phyloP scores from a whole-genome alignment of 1,140 invertebrate genomes.

The Orussus abietinus region DNA sequence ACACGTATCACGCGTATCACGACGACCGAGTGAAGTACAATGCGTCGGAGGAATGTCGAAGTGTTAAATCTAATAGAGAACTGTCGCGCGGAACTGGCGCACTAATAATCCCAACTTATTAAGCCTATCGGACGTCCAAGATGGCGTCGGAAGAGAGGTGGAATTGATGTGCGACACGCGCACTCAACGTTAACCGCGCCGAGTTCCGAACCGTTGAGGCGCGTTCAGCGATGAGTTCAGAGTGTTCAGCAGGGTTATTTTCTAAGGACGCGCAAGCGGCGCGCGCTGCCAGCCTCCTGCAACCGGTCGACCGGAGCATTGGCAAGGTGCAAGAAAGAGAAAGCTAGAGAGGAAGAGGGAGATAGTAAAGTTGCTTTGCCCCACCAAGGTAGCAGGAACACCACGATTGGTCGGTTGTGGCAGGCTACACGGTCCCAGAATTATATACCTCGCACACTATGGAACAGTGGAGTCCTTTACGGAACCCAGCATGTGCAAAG shows the following conservation, averaged over 20 bases:
- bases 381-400: too few species aligned
- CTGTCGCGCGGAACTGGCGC: too few species aligned
- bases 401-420: not conserved
- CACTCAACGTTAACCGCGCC: constrained; percentile 34
- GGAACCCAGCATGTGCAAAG: constrained; percentile 6
- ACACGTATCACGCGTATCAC: too few species aligned
- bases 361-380: too few species aligned
- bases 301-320: constrained; percentile 21
- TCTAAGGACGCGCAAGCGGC: constrained; percentile 27
- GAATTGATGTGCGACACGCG: constrained; percentile 26
- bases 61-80: too few species aligned
- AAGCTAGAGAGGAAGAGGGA: too few species aligned
- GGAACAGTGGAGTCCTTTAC: constrained; percentile 1
- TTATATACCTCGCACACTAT: too few species aligned
- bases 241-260: constrained; percentile 38
- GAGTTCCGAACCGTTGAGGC: constrained; percentile 34
- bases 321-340: constrained; percentile 10
- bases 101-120: constrained; percentile 33
- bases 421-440: too few species aligned
- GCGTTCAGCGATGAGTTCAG: constrained; percentile 30
- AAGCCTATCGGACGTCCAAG: constrained; percentile 28
- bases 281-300: constrained; percentile 16
- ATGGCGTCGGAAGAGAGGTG: constrained; percentile 26
- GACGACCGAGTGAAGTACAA: too few species aligned
- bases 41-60: too few species aligned